phyloP scores from a whole-genome alignment of 53 echinoderm and acorn worm species.

The Henricia sp. region DNA sequence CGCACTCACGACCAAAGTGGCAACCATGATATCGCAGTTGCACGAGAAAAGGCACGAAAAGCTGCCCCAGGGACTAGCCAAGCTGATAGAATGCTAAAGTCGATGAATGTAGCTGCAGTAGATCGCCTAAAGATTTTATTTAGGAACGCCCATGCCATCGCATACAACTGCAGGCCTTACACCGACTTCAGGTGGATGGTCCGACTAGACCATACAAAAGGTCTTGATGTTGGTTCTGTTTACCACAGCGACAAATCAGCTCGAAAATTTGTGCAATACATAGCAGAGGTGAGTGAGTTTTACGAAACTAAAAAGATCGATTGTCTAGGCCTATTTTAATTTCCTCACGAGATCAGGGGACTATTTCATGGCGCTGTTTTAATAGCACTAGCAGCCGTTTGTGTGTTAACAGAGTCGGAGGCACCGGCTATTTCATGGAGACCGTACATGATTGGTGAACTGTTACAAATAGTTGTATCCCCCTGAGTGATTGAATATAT shows the following conservation, averaged over 20 bases:
- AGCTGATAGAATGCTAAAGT: conserved; percentile 42
- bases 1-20: conserved; percentile 33
- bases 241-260: not conserved
- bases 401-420: too few relatives aligned
- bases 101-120: conserved; percentile 31
- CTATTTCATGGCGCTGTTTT: too few relatives aligned
- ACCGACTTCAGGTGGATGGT: conserved; percentile 53
- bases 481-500: too few relatives aligned
- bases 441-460: too few relatives aligned
- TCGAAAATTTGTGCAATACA: not conserved
- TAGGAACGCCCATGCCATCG: conserved; percentile 61
- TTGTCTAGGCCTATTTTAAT: too few relatives aligned
- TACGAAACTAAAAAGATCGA: too few relatives aligned
- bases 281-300: conserved; percentile 14
- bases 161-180: conserved; percentile 59
- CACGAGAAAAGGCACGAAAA: conserved; percentile 6
- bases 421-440: too few relatives aligned
- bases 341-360: too few relatives aligned
- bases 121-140: conserved; percentile 47
- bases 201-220: conserved; percentile 1
- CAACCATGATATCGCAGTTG: conserved; percentile 41
- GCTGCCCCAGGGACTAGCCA: conserved; percentile 26
- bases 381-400: too few relatives aligned
- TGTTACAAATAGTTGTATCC: too few relatives aligned
- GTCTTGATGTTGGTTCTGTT: not conserved